A percentile compares a stretch with the other conserved stretches of the same genome.
Conservation (phyloP, 2,113 vertebrate genomes). For the Gallinago undulata region DNA sequence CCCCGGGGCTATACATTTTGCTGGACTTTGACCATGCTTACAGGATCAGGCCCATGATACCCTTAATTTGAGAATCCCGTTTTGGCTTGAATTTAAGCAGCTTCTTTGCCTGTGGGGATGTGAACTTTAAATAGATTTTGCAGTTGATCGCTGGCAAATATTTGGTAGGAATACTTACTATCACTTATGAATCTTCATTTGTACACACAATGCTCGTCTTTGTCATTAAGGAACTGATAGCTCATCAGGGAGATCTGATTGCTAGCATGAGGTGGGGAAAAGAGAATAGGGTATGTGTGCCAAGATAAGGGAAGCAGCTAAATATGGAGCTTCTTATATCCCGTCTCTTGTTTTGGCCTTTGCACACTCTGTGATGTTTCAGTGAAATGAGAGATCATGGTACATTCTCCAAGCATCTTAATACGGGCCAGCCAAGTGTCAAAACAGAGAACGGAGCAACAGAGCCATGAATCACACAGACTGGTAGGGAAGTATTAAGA, state of each 20-base stretch:
- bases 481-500: background rate
- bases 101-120: background rate
- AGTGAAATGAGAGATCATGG: background rate
- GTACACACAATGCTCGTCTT: background rate
- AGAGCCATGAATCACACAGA: background rate
- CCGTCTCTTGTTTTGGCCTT: background rate
- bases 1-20: background rate
- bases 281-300: background rate
- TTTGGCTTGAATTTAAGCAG: background rate
- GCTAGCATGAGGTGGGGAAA: background rate
- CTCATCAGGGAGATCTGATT: background rate
- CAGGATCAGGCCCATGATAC: background rate
- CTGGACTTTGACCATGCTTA: background rate
- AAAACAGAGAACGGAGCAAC: background rate
- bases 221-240: background rate
- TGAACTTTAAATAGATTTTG: background rate
- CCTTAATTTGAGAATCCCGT: background rate
- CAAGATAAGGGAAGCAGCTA: background rate
- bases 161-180: background rate
- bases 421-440: background rate
- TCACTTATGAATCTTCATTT: background rate
- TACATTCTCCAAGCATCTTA: background rate
- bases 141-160: background rate
- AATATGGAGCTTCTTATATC: background rate
- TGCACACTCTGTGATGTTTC: background rate